phyloP scores from a whole-genome alignment of 2,113 vertebrate species.

The Nycticorax nycticorax region DNA sequence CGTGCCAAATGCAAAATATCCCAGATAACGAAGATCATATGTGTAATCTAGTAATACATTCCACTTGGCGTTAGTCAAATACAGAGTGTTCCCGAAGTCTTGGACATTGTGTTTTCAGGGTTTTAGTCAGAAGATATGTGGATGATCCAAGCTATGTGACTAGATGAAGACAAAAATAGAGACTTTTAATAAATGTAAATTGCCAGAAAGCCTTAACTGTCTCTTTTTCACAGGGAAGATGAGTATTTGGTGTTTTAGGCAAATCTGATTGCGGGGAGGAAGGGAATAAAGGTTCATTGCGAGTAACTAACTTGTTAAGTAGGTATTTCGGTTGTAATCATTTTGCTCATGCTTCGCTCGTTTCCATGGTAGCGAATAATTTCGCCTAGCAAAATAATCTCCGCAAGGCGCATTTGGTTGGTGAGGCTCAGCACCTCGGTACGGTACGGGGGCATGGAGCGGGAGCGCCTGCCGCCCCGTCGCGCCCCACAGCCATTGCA shows the following conservation, averaged over 20 bases:
- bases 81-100: constrained; percentile 34
- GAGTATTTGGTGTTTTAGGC: background rate
- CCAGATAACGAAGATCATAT: constrained; percentile 55
- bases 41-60: constrained; percentile 53
- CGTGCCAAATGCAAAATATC: constrained; percentile 55
- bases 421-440: background rate
- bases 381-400: background rate
- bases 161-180: constrained; percentile 49
- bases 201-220: constrained; percentile 26
- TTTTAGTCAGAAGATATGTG: constrained; percentile 43
- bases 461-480: rapidly evolving
- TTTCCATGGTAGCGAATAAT: background rate
- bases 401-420: rapidly evolving
- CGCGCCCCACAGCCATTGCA: rapidly evolving
- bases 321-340: background rate
- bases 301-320: background rate
- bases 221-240: background rate
- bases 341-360: background rate
- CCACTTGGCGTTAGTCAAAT: constrained; percentile 24
- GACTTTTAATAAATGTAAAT: constrained; percentile 51
- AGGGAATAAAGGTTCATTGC: background rate
- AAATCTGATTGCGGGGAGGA: background rate
- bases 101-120: constrained; percentile 43
- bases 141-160: constrained; percentile 51
- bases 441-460: rapidly evolving